phyloP scores from a whole-genome alignment of 1,140 invertebrate genomes.

The Caenorhabditis tropicalis region DNA sequence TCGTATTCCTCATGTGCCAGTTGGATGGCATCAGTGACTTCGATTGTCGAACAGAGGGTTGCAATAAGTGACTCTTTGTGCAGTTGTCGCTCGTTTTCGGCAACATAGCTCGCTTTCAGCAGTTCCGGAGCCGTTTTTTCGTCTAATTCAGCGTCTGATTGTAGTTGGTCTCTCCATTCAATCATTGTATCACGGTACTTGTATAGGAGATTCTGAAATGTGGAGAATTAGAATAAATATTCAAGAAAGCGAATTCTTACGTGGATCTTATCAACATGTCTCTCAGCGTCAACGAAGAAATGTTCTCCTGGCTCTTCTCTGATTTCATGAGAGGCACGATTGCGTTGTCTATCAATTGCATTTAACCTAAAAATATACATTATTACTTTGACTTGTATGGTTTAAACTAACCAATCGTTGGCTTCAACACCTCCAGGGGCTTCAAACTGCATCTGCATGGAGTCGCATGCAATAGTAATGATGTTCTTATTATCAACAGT shows the following conservation, averaged over 20 bases:
- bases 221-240: no score
- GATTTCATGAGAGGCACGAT: neutral
- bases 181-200: constrained; percentile 21
- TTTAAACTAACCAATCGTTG: constrained; percentile 63
- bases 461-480: constrained; percentile 61
- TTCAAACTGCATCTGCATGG: constrained; percentile 65
- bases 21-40: constrained; percentile 23
- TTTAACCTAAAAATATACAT: constrained; percentile 8
- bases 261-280: constrained; percentile 12
- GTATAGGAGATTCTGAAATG: neutral
- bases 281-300: constrained; percentile 5
- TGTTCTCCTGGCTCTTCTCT: neutral
- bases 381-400: neutral
- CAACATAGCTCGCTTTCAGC: constrained; percentile 29
- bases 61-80: constrained; percentile 30
- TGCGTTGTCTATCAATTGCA: neutral
- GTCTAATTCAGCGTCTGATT: constrained; percentile 12
- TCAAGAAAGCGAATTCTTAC: neutral
- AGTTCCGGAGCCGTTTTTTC: constrained; percentile 31
- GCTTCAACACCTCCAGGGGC: constrained; percentile 61
- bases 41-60: constrained; percentile 15
- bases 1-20: constrained; percentile 17
- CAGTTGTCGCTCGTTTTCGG: neutral
- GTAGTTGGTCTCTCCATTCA: constrained; percentile 32
- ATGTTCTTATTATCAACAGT: constrained; percentile 62